A percentile compares a stretch with the other conserved stretches of the same genome.
Conservation (phyloP, 2,888 invertebrate species). For the Heliconius cydno region DNA sequence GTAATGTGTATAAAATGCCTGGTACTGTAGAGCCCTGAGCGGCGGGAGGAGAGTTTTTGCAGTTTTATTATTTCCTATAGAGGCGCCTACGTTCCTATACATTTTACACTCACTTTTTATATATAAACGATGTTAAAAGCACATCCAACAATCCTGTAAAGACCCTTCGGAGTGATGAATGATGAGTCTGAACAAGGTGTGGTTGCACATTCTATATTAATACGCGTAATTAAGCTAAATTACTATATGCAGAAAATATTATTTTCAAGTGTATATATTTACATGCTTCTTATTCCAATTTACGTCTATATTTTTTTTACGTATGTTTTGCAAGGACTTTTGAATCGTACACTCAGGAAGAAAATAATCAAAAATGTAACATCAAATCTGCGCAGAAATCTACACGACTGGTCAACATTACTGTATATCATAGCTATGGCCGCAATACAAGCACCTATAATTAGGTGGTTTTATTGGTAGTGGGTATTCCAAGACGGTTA, state of each 20-base stretch:
- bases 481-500: constrained; percentile 27
- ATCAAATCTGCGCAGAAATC: neutral
- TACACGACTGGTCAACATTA: neutral
- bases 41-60: constrained; percentile 10
- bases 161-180: neutral
- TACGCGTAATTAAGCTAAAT: no score
- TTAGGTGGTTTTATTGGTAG: neutral
- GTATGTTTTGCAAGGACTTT: no score
- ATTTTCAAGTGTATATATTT: neutral
- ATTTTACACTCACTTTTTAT: constrained; percentile 15
- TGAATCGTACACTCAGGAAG: neutral
- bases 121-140: neutral
- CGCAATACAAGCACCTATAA: neutral
- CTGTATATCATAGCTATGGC: neutral
- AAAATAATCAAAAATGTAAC: neutral
- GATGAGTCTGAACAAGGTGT: no score
- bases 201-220: no score
- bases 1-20: constrained; percentile 6
- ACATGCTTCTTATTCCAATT: no score
- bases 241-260: neutral
- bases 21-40: neutral
- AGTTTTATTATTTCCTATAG: constrained; percentile 17
- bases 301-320: no score
- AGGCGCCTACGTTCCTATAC: neutral
- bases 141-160: neutral